Conservation (phyloP, 37 sponge, comb jelly and placozoan species). For the Beroe ovata region DNA sequence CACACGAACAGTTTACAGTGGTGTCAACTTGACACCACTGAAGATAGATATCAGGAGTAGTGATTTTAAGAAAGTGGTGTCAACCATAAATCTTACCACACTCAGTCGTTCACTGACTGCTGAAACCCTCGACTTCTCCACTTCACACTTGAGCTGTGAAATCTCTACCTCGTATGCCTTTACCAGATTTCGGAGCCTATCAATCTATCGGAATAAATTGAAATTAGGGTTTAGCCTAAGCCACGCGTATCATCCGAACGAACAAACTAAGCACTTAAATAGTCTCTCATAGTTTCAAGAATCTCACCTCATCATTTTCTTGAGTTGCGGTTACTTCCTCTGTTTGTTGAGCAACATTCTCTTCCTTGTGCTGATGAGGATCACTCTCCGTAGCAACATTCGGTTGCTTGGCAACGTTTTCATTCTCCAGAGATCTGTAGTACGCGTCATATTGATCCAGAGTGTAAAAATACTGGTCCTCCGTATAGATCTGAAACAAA, state of each 20-base stretch:
- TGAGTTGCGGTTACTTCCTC: too few species aligned
- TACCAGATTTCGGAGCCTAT: not conserved
- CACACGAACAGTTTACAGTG: too few species aligned
- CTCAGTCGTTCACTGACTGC: not conserved
- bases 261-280: too few species aligned
- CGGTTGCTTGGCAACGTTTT: not conserved
- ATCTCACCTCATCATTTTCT: too few species aligned
- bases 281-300: too few species aligned
- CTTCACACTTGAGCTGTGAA: not conserved
- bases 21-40: too few species aligned
- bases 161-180: not conserved
- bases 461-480: conserved; percentile 40
- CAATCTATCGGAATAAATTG: too few species aligned
- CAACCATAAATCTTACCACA: too few species aligned
- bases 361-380: not conserved
- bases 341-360: not conserved
- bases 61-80: too few species aligned
- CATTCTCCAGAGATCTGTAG: not conserved
- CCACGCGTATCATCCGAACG: too few species aligned
- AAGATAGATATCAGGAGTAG: too few species aligned
- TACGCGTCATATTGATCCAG: conserved; percentile 51
- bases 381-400: not conserved
- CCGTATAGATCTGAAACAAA: conserved; percentile 22
- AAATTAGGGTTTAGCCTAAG: too few species aligned
- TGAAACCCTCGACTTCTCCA: not conserved